Evolutionary conservation across 2,888 invertebrate species (phyloP), one percentile per base, ranked within the genome.

Genomic region (Elegia similella): DNA sequence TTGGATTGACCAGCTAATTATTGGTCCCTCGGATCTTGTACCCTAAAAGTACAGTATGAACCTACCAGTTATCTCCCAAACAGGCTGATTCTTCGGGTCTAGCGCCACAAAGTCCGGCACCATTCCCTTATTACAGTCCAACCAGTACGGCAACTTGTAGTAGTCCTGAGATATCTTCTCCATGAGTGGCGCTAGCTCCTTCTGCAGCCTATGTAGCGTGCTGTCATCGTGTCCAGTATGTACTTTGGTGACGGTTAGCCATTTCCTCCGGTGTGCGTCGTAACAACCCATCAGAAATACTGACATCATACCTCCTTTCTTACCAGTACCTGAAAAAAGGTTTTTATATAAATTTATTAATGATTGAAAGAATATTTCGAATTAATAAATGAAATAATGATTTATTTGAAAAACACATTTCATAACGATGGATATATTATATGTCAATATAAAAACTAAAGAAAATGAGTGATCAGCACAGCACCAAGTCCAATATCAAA

Each of bases 251-350:
- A 98, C 98, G 0, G 98, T 98, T 59, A 95, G 94, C 96, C 97
- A 98, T 53, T 92, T 88, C 47, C 88, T 88, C 3, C 92, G 90
- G 0, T 73, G 78, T 6, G 90, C 90, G 82, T 98, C 96, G 59
- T 94, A 93, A 69, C 97, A 97, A 0, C 98, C 98, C 98, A 98
- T 98, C 15, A 99, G 90, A 78, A 98, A 98, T 47, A 98, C 95
- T 2, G 98, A 98, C 94, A 98, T 96, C 92, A 97, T 95, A 0
- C 98, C 98, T 46, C 98, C 97, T 84, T 96, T 96, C 71, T 95
- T 96, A 2, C 98, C 98, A 0, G 97, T 97, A 50, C 92, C 92
- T 92, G 75, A 6, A 80, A 78, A 63, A 56, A 17, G 3, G 15
- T 10, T 50, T 32, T 44, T 46, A 1, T 23, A 23, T 15, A 23